Evolutionary conservation across 2,888 invertebrate genomes (phyloP), one percentile per base, ranked within the genome.

Genomic region (Athalia cordata): DNA sequence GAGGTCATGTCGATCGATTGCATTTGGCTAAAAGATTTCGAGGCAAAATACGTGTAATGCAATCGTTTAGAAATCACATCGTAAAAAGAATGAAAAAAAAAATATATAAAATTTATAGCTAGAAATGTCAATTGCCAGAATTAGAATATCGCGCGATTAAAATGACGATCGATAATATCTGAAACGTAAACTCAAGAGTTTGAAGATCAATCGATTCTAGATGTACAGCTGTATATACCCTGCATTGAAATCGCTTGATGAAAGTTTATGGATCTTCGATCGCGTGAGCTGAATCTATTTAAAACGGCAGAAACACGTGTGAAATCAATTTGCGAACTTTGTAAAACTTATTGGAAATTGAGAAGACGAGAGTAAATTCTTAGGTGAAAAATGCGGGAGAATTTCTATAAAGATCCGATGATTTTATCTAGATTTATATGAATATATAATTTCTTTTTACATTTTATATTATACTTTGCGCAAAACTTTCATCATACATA

Each of bases 201-300:
- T 47, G 8, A 47, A 55, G 9, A n/a, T n/a, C 55, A 55, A 55
- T 55, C 55, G 55, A 55, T 9, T 29, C 29, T 29, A 29, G 29
- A 29, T 29, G 29, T 29, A 29, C 29, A 29, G 43, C 52, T 29
- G 2, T 2, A 55, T 68, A 55, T 67, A 4, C 13, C 9, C 8
- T 70, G 52, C 50, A 43, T 11, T 5, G 47, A 13, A 47, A 70
- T 9, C 13, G 72, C 45, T 59, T 13, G 72, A 72, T 59, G 59
- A 59, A 59, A 72, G 72, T 72, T 72, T 72, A 59, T 72, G 11
- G 72, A 72, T 47, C n/a, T 72, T 72, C 59, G 45, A 72, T 59
- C 59, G 13, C 72, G 72, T 72, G 72, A 72, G 43, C 47, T 47
- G 72, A 72, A 72, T 72, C 59, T 45, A 72, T 59, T 47, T 59